Evolutionary conservation across 1,140 invertebrate species (phyloP).

Genomic region (Drosophila sturtevanti): DNA sequence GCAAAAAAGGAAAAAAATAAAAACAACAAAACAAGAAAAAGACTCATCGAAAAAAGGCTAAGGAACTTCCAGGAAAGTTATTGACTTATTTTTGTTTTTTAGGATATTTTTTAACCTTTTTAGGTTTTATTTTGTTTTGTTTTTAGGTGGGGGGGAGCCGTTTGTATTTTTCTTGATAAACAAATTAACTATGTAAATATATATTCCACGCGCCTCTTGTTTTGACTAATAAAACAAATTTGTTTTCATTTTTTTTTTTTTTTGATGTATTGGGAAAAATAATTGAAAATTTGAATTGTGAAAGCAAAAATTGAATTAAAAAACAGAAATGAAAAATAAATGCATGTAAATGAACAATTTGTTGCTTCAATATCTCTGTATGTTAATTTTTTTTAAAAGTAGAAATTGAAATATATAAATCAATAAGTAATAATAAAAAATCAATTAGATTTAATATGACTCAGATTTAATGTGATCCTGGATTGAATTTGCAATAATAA

Average conservation of each 20-base stretch:
- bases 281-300: neutral
- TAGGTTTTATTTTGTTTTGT: neutral
- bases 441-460: neutral
- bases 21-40: neutral
- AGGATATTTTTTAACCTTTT: neutral
- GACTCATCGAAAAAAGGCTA: conserved; percentile 39
- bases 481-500: neutral
- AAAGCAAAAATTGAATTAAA: neutral
- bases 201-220: conserved; percentile 3
- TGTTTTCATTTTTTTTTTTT: too few species aligned
- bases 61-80: conserved; percentile 63
- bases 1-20: neutral
- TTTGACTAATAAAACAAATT: neutral
- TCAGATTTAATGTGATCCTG: neutral
- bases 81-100: conserved; percentile 41
- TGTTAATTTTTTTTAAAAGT: too few species aligned
- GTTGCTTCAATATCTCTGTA: too few species aligned
- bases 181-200: conserved; percentile 4
- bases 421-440: neutral
- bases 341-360: too few species aligned
- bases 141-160: neutral
- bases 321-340: neutral
- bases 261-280: neutral
- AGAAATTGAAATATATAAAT: neutral
- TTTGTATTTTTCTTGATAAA: neutral